Evolutionary conservation across 2,113 vertebrate species (phyloP).

Genomic region (Ammodytes dubius): DNA sequence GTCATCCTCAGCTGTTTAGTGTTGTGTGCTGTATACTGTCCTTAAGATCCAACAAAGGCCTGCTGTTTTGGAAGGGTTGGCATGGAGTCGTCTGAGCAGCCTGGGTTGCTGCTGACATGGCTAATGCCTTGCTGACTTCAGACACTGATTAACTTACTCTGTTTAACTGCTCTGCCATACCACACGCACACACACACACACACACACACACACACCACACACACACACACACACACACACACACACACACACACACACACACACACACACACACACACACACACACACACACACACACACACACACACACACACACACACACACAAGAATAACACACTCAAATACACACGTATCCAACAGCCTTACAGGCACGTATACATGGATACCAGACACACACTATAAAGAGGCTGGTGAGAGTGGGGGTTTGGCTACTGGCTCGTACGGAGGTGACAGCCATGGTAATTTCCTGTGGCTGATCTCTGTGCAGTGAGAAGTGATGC

Average conservation of each 20-base stretch:
- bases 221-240: neutral
- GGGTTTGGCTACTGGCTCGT: slow-evolving; percentile 64
- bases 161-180: slow-evolving; percentile 12
- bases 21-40: slow-evolving; percentile 13
- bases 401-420: slow-evolving; percentile 47
- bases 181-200: slow-evolving; percentile 4
- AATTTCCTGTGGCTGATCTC: slow-evolving; percentile 80
- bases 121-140: slow-evolving; percentile 63
- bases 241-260: slow-evolving; percentile 25
- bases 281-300: slow-evolving; percentile 24
- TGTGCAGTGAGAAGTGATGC: slow-evolving; percentile 51
- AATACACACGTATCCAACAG: slow-evolving; percentile 17
- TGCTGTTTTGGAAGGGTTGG: slow-evolving; percentile 24
- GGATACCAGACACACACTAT: slow-evolving; percentile 36
- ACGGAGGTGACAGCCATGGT: slow-evolving; percentile 73
- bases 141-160: slow-evolving; percentile 64
- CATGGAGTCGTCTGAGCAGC: slow-evolving; percentile 43
- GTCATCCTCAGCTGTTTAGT: neutral
- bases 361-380: slow-evolving; percentile 28
- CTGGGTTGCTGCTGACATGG: slow-evolving; percentile 57
- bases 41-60: neutral
- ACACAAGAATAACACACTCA: neutral
- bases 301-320: slow-evolving; percentile 11
- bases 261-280: slow-evolving; percentile 1
- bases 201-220: slow-evolving; percentile 21